Conservation (phyloP, 2,888 invertebrate species). For the Nephrocerus scutellatus region DNA sequence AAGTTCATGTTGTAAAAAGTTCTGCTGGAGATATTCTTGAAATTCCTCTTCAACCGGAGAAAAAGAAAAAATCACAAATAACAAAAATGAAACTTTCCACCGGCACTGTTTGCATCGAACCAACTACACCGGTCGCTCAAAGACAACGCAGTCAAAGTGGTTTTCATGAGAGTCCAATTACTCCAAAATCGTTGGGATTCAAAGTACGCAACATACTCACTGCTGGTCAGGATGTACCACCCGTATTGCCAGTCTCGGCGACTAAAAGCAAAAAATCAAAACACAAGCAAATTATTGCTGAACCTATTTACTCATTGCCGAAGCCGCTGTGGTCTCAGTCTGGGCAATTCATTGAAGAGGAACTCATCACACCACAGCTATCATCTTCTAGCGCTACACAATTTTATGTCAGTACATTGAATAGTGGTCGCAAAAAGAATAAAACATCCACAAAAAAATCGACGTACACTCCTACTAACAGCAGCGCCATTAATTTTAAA, state of each 20-base stretch:
- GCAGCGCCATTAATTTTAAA: constrained; percentile 26
- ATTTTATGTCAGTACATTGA: constrained; percentile 20
- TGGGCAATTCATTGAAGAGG: constrained; percentile 28
- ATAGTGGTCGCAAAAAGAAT: constrained; percentile 9
- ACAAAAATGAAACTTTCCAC: constrained; percentile 28
- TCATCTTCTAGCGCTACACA: constrained; percentile 18
- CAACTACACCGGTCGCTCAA: constrained; percentile 31
- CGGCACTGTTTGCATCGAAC: constrained; percentile 38
- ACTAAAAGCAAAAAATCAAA: constrained; percentile 17
- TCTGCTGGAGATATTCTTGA: constrained; percentile 29
- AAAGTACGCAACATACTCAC: constrained; percentile 25
- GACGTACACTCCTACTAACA: not conserved
- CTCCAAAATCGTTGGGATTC: constrained; percentile 28
- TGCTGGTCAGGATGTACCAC: constrained; percentile 19
- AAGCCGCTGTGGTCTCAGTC: constrained; percentile 31
- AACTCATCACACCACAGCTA: constrained; percentile 12
- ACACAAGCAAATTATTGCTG: constrained; percentile 21
- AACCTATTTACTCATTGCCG: constrained; percentile 20
- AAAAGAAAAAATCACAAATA: constrained; percentile 15
- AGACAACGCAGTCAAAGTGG: constrained; percentile 20
- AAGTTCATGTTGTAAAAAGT: constrained; percentile 20
- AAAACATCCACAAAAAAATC: constrained; percentile 5
- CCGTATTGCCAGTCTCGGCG: constrained; percentile 6
- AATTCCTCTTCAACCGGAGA: constrained; percentile 15
- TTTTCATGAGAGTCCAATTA: constrained; percentile 34